Percentiles rank a stretch among this genome's conserved stretches.
Conservation (phyloP, 2,888 invertebrate genomes). For the Pristionchus arcanus region DNA sequence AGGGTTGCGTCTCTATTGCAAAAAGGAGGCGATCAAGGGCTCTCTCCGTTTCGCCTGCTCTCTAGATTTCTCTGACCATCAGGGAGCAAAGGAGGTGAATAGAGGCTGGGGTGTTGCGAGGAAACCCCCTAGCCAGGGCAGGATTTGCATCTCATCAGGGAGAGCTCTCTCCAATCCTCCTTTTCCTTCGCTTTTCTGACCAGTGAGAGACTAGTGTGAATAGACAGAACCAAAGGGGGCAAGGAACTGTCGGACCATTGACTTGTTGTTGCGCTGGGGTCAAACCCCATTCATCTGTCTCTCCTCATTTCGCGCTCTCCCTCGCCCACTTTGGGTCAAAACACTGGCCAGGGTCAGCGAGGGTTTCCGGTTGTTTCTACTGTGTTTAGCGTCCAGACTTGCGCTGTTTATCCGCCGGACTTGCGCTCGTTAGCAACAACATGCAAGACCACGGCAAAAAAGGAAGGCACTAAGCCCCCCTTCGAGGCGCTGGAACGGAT, state of each 20-base stretch:
- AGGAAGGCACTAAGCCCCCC: neutral
- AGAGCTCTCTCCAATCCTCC: too few relatives aligned
- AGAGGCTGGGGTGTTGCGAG: neutral
- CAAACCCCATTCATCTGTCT: too few relatives aligned
- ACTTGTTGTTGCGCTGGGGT: too few relatives aligned
- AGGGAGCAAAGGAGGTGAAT: neutral
- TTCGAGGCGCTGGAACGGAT: slow-evolving; percentile 6
- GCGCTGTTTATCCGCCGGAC: neutral
- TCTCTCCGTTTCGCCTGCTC: neutral
- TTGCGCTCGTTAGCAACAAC: slow-evolving; percentile 5
- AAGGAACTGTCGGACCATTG: too few relatives aligned
- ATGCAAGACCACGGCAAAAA: neutral
- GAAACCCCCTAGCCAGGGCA: too few relatives aligned
- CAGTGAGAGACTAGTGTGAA: neutral
- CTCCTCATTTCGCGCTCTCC: too few relatives aligned
- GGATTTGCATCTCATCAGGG: too few relatives aligned
- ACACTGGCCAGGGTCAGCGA: neutral
- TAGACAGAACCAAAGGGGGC: neutral
- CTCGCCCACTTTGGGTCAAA: neutral
- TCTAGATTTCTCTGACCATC: neutral
- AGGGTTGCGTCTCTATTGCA: slow-evolving; percentile 20
- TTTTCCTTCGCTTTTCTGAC: too few relatives aligned
- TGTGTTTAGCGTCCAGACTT: neutral
- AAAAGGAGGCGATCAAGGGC: neutral
- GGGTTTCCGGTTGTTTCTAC: neutral